Evolutionary conservation across 2,888 invertebrate species (phyloP).

Genomic region (Drosophila setosimentum): DNA sequence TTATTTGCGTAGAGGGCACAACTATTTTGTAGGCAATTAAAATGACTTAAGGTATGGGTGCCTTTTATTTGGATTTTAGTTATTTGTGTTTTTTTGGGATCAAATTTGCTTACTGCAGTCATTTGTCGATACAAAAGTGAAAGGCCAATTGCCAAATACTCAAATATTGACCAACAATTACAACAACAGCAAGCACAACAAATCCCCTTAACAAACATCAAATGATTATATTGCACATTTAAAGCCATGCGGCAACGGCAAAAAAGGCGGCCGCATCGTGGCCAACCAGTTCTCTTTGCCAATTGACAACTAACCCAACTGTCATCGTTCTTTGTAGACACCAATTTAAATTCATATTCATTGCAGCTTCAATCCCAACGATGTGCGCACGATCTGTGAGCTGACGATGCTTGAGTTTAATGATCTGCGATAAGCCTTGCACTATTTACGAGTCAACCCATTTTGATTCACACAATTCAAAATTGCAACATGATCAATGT

Average conservation of each 20-base stretch:
- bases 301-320: conserved; percentile 21
- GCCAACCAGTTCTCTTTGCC: conserved; percentile 54
- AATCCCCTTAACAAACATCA: conserved; percentile 39
- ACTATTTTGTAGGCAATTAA: conserved; percentile 75
- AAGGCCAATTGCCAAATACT: conserved; percentile 75
- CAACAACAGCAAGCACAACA: conserved; percentile 8
- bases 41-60: conserved; percentile 55
- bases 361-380: conserved; percentile 51
- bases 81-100: conserved; percentile 27
- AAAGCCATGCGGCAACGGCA: conserved; percentile 45
- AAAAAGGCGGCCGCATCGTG: conserved; percentile 29
- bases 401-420: conserved; percentile 10
- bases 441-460: conserved; percentile 15
- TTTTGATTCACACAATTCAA: conserved; percentile 15
- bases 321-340: conserved; percentile 46
- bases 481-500: conserved; percentile 24
- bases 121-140: conserved; percentile 76
- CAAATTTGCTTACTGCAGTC: conserved; percentile 58
- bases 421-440: conserved; percentile 24
- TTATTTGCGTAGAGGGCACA: conserved; percentile 67
- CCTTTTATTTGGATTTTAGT: conserved; percentile 8
- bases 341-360: conserved; percentile 40
- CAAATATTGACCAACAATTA: conserved; percentile 56
- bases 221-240: conserved; percentile 59
- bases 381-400: conserved; percentile 61